These are phyloP conservation scores for Gisinianus flammeolus DNA, from an alignment of 2,888 invertebrate genomes.

Conservation along the genomic window DNA sequence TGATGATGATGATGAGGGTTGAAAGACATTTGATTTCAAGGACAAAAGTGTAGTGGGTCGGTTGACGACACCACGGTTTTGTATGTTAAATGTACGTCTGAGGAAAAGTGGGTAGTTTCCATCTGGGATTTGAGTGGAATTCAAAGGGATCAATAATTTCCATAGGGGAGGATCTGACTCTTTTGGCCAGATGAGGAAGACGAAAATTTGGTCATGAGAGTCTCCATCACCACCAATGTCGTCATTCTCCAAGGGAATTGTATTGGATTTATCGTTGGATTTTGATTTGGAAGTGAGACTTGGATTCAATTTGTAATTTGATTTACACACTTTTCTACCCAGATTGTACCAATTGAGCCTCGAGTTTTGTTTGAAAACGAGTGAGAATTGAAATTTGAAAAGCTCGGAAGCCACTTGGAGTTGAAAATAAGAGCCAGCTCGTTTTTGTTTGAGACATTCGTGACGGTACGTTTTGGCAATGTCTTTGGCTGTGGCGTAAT, in stretches of 20 bases:
- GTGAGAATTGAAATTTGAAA: conserved; percentile 18
- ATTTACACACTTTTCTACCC: not conserved
- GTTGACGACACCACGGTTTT: not conserved
- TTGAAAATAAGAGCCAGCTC: conserved; percentile 29
- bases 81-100: conserved; percentile 18
- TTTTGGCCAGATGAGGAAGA: conserved; percentile 25
- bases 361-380: conserved; percentile 4
- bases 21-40: not conserved
- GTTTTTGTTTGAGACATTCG: conserved; percentile 10
- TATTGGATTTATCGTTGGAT: not conserved
- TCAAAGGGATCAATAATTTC: conserved; percentile 6
- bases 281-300: not conserved
- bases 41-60: no score
- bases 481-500: not conserved
- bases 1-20: not conserved
- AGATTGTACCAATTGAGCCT: conserved; percentile 25
- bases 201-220: not conserved
- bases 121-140: not conserved
- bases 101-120: conserved; percentile 23
- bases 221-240: not conserved
- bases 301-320: no score
- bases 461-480: not conserved
- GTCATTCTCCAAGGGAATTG: not conserved
- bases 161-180: not conserved
- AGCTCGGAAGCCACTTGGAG: conserved; percentile 12